Evolutionary conservation across 2,113 vertebrate species (phyloP).

Genomic region (Crocuta crocuta): DNA sequence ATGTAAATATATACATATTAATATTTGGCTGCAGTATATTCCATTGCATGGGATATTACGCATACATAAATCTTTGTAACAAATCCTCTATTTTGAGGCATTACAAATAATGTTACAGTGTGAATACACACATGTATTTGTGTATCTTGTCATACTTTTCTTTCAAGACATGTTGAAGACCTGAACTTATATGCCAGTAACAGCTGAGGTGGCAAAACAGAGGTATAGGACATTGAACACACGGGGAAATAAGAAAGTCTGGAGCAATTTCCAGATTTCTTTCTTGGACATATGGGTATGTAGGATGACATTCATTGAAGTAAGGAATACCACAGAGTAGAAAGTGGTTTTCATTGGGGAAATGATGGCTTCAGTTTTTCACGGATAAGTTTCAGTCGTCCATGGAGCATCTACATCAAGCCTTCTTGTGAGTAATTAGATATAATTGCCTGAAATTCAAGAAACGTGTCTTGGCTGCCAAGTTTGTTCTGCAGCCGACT

Average conservation of each 20-base stretch:
- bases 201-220: neutral
- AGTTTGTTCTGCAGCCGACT: neutral
- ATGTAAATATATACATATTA: neutral
- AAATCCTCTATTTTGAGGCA: neutral
- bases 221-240: neutral
- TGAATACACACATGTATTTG: neutral
- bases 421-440: conserved; percentile 66
- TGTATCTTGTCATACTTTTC: neutral
- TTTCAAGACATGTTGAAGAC: neutral
- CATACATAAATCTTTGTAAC: neutral
- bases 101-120: neutral
- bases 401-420: neutral
- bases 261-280: neutral
- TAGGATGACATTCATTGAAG: neutral
- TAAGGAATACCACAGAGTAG: neutral
- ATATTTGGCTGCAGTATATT: neutral
- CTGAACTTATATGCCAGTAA: neutral
- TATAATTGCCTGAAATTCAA: conserved; percentile 60
- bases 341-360: neutral
- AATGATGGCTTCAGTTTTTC: conserved; percentile 11
- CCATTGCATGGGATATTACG: neutral
- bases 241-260: neutral
- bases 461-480: conserved; percentile 40
- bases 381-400: conserved; percentile 42
- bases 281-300: neutral